phyloP scores from a whole-genome alignment of 2,113 vertebrate genomes.

The Salminus brasiliensis region DNA sequence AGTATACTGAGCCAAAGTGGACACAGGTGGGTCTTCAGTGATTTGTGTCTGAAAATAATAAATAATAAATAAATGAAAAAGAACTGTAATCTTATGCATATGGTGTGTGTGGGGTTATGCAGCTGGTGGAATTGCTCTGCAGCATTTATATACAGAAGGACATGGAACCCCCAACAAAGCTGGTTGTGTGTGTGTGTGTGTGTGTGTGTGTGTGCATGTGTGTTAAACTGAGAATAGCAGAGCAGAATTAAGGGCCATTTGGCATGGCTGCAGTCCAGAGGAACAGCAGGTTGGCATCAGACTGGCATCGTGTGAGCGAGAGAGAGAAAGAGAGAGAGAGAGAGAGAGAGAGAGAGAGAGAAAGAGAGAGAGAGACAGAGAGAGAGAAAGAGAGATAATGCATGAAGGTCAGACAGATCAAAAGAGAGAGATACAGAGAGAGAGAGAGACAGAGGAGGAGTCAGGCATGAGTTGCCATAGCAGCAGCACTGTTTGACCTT shows the following conservation, averaged over 20 bases:
- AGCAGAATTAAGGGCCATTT: conserved; percentile 36
- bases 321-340: neutral
- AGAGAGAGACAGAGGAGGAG: neutral
- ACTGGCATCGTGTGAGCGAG: neutral
- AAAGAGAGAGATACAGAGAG: neutral
- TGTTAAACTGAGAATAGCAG: conserved; percentile 24
- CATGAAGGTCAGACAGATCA: conserved; percentile 9
- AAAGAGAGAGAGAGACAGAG: neutral
- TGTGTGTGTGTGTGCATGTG: neutral
- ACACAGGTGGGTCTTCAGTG: no score
- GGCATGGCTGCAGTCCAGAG: conserved; percentile 46
- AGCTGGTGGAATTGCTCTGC: no score
- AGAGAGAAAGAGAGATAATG: conserved; percentile 2
- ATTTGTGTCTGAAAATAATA: no score
- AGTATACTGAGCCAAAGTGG: no score
- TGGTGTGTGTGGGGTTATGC: no score
- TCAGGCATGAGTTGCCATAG: neutral
- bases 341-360: neutral
- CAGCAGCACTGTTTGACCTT: neutral
- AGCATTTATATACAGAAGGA: no score
- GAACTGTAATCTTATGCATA: no score
- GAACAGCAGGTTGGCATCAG: conserved; percentile 53
- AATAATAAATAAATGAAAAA: no score
- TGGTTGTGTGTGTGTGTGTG: no score
- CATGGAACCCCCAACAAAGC: no score